phyloP scores from a whole-genome alignment of 2,797 vertebrate genomes.

The Xenops minutus region DNA sequence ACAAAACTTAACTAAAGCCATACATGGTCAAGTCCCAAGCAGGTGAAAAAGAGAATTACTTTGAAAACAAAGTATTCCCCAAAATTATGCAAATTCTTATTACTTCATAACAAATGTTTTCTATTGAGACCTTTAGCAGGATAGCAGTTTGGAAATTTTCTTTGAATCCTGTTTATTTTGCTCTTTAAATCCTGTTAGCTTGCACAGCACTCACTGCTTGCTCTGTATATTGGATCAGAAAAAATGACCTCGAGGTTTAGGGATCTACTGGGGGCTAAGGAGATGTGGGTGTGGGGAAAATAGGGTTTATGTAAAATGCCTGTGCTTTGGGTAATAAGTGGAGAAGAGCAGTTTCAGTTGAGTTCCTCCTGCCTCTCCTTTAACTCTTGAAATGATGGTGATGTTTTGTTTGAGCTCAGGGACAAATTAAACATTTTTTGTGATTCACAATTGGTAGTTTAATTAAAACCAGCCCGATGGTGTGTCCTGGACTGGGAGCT shows the following conservation, averaged over 20 bases:
- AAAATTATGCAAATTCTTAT: slow-evolving; percentile 80
- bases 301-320: not conserved
- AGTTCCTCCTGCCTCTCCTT: not conserved
- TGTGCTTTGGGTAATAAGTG: not conserved
- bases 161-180: slow-evolving; percentile 61
- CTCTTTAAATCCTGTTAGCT: slow-evolving; percentile 42
- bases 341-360: not conserved
- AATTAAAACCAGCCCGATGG: not conserved
- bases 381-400: no score
- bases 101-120: slow-evolving; percentile 74
- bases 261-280: not conserved
- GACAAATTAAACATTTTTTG: not conserved
- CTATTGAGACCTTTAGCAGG: slow-evolving; percentile 64
- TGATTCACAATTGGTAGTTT: accelerated
- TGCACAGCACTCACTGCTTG: slow-evolving; percentile 24
- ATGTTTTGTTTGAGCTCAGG: not conserved
- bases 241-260: not conserved
- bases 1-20: slow-evolving; percentile 84
- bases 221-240: not conserved
- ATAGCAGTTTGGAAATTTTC: slow-evolving; percentile 52
- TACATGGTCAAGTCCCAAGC: slow-evolving; percentile 76
- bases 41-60: slow-evolving; percentile 81
- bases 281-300: accelerated
- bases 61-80: slow-evolving; percentile 77
- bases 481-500: not conserved